Conservation (phyloP, 2,113 vertebrate genomes). For the Rattus rattus region DNA sequence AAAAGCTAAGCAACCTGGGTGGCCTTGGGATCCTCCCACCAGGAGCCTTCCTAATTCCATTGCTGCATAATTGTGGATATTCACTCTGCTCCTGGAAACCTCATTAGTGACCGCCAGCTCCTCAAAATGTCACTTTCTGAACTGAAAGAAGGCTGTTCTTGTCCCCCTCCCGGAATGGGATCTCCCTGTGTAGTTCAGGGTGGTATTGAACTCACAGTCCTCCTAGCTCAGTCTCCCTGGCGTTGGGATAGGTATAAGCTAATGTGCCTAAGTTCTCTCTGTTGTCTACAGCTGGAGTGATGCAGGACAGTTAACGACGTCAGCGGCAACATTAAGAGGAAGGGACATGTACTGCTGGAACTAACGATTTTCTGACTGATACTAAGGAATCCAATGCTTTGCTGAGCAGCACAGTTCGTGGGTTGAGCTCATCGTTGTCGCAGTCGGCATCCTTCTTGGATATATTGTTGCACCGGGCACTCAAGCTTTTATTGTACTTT, state of each 20-base stretch:
- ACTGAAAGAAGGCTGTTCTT: background rate
- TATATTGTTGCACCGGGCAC: background rate
- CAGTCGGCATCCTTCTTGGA: rapidly evolving
- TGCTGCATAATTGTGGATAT: conserved; percentile 70
- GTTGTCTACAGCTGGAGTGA: background rate
- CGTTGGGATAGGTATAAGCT: background rate
- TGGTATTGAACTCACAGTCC: background rate
- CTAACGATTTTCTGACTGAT: background rate
- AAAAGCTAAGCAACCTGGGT: conserved; percentile 82
- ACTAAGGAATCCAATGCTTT: background rate
- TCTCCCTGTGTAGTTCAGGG: background rate
- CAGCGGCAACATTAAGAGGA: background rate
- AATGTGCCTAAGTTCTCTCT: background rate
- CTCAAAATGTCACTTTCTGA: background rate
- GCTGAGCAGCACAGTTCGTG: background rate
- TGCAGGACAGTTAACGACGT: background rate
- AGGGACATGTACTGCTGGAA: background rate
- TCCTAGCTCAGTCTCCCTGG: background rate
- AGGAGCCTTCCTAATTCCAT: conserved; percentile 79
- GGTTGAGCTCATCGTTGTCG: rapidly evolving
- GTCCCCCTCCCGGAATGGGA: background rate
- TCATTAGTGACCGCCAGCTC: conserved; percentile 7
- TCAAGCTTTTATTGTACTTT: background rate
- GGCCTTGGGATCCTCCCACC: conserved; percentile 80
- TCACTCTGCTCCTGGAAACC: background rate